phyloP scores from a whole-genome alignment of 2,888 invertebrate species.

The Lissonota sp. region DNA sequence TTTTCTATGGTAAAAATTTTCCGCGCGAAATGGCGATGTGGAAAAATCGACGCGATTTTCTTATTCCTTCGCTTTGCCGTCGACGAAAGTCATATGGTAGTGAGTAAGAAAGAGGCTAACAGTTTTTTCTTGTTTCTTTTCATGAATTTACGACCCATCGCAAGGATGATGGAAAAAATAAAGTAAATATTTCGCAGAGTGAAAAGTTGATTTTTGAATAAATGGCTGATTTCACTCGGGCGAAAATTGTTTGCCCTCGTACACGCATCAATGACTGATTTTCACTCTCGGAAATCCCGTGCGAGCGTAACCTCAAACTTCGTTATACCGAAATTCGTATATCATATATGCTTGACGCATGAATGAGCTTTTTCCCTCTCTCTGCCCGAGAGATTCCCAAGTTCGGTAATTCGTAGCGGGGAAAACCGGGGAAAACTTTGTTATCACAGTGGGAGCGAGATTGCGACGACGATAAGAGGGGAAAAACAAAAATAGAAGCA shows the following conservation, averaged over 20 bases:
- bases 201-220: conserved; percentile 18
- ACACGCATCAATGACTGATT: not conserved
- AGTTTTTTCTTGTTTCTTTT: too few relatives aligned
- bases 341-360: not conserved
- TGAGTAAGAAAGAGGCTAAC: not conserved
- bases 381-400: not conserved
- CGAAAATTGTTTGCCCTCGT: not conserved
- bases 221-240: conserved; percentile 1
- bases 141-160: too few relatives aligned
- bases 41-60: not conserved
- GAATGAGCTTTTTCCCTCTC: conserved; percentile 12
- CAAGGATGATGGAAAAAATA: not conserved
- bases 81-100: not conserved
- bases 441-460: not conserved
- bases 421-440: conserved; percentile 31
- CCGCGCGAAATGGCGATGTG: too few relatives aligned
- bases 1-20: not conserved
- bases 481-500: not conserved
- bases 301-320: too few relatives aligned
- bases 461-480: too few relatives aligned
- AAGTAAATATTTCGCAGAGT: conserved; percentile 3
- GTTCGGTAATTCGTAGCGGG: conserved; percentile 10
- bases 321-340: not conserved
- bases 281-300: not conserved
- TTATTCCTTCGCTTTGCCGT: not conserved